Conservation (phyloP, 1,140 invertebrate genomes). For the Pararge aegeria region DNA sequence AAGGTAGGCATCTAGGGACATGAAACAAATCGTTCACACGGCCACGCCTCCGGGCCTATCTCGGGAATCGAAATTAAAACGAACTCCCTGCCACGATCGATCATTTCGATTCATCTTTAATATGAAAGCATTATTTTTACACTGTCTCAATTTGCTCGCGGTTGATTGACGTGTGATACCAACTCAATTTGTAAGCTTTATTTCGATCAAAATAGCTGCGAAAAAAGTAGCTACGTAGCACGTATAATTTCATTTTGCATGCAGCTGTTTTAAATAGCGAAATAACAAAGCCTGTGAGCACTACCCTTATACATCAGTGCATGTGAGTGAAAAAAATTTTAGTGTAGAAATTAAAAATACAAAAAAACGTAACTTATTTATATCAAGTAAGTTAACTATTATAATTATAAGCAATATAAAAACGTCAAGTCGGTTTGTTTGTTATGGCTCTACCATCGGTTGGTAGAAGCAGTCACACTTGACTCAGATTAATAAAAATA, state of each 20-base stretch:
- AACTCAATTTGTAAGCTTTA: slow-evolving; percentile 54
- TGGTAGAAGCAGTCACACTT: too few species aligned
- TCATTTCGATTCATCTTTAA: slow-evolving; percentile 75
- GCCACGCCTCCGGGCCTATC: slow-evolving; percentile 70
- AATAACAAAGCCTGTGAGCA: not conserved
- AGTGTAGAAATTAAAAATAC: too few species aligned
- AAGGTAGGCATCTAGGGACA: slow-evolving; percentile 62
- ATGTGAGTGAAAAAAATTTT: too few species aligned
- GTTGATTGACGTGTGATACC: slow-evolving; percentile 64
- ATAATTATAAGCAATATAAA: too few species aligned
- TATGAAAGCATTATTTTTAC: slow-evolving; percentile 74
- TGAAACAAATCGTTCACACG: slow-evolving; percentile 72
- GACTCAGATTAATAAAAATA: too few species aligned
- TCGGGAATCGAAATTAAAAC: slow-evolving; percentile 76
- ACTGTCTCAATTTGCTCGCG: slow-evolving; percentile 71
- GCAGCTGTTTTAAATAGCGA: slow-evolving; percentile 21
- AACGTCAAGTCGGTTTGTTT: too few species aligned
- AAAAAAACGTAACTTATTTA: too few species aligned
- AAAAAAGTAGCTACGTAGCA: slow-evolving; percentile 39
- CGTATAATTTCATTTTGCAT: slow-evolving; percentile 28
- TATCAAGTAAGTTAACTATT: too few species aligned
- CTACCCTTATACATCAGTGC: too few species aligned
- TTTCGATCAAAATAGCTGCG: slow-evolving; percentile 52
- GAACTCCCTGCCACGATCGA: slow-evolving; percentile 74
- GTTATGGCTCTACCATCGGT: too few species aligned